Percentiles rank a stretch among this genome's conserved stretches.
Evolutionary conservation across 2,113 vertebrate genomes (phyloP).

Genomic region (pig (Sus scrofa)): T2T-Sscrofa CM000819.6:116896001-116896500

Average conservation of each 20-base stretch:
- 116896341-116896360: neutral
- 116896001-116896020: neutral
- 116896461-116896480: neutral
- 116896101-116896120: constrained; percentile 15
- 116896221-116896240: constrained; percentile 36
- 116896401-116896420: constrained; percentile 45
- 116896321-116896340: constrained; percentile 59
- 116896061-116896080: neutral
- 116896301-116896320: constrained; percentile 70
- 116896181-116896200: neutral
- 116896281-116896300: constrained; percentile 25
- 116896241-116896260: constrained; percentile 61
- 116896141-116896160: neutral
- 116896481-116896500: constrained; percentile 1
- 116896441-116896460: neutral
- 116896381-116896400: neutral
- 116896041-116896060: neutral
- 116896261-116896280: constrained; percentile 49
- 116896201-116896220: constrained; percentile 38
- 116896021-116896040: constrained; percentile 10
- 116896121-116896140: neutral
- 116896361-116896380: neutral
- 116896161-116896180: constrained; percentile 28
- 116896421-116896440: neutral
- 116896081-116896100: constrained; percentile 20